Conservation (phyloP, 64 coral and sea anemone species). For the Dendrophyllia cribrosa region DNA sequence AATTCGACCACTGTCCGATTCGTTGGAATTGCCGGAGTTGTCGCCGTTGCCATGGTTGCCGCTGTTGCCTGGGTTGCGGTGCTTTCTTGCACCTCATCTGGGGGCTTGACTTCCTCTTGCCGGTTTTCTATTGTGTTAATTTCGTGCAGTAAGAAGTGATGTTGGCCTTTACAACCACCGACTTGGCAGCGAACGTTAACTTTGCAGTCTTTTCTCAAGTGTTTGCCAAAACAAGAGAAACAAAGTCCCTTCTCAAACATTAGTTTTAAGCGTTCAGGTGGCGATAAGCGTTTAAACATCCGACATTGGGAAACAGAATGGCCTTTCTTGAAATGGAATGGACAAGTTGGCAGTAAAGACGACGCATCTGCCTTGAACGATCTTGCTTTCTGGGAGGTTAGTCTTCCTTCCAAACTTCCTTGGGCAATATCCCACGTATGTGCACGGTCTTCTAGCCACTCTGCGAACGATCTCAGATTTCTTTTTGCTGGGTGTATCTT, state of each 20-base stretch:
- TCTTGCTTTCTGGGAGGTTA: background rate
- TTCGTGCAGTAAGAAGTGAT: background rate
- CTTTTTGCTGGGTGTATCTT: background rate
- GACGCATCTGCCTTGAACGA: too few relatives aligned
- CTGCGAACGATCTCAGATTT: background rate
- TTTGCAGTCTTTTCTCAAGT: too few relatives aligned
- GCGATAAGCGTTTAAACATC: too few relatives aligned
- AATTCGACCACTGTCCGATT: too few relatives aligned
- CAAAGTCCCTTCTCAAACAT: background rate
- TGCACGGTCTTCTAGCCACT: background rate
- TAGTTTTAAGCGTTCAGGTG: too few relatives aligned
- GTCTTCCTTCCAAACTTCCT: background rate
- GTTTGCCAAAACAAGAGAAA: too few relatives aligned
- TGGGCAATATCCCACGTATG: background rate
- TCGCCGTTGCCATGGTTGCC: background rate
- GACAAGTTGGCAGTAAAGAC: too few relatives aligned
- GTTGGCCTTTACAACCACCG: background rate
- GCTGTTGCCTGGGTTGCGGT: background rate
- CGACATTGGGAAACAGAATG: too few relatives aligned
- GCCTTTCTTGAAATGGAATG: too few relatives aligned
- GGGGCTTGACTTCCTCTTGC: background rate
- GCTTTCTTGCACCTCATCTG: background rate
- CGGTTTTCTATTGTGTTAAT: background rate
- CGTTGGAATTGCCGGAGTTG: background rate
- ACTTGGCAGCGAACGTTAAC: background rate